Evolutionary conservation across 2,888 invertebrate genomes (phyloP).

Genomic region (Apodemia mormo): DNA sequence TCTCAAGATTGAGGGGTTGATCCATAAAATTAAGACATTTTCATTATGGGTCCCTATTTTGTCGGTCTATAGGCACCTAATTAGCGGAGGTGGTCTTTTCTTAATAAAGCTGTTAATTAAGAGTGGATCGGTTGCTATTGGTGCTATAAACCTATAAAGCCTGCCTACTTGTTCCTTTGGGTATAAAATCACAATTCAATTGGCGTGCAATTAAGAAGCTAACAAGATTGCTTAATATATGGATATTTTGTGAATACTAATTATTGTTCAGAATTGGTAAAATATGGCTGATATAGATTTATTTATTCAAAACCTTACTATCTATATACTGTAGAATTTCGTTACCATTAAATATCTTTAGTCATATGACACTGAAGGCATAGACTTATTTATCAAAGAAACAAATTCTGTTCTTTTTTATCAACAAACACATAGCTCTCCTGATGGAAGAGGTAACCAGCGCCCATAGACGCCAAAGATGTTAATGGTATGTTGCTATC

Average conservation of each 20-base stretch:
- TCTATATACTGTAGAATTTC: too few relatives aligned
- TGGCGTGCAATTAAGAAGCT: slow-evolving; percentile 40
- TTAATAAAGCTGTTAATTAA: slow-evolving; percentile 69
- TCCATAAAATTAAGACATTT: slow-evolving; percentile 79
- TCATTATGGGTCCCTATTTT: slow-evolving; percentile 76
- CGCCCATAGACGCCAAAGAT: too few relatives aligned
- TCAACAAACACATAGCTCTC: too few relatives aligned
- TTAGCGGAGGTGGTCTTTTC: slow-evolving; percentile 68
- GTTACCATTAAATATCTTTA: too few relatives aligned
- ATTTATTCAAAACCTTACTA: too few relatives aligned
- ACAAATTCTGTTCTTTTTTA: too few relatives aligned
- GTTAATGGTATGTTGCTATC: too few relatives aligned
- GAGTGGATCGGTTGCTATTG: slow-evolving; percentile 59
- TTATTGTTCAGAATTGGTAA: background rate
- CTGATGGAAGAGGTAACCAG: too few relatives aligned
- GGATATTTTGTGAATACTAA: background rate
- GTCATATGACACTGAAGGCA: too few relatives aligned
- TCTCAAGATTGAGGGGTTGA: slow-evolving; percentile 48
- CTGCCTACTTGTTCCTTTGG: slow-evolving; percentile 59
- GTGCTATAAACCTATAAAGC: slow-evolving; percentile 66
- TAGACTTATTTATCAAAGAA: too few relatives aligned
- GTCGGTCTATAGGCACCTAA: slow-evolving; percentile 60
- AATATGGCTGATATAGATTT: too few relatives aligned
- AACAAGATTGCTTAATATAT: slow-evolving; percentile 30
- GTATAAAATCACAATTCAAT: slow-evolving; percentile 35